phyloP scores from a whole-genome alignment of 1,140 invertebrate genomes.

The Diplogasteroides magnus region DNA sequence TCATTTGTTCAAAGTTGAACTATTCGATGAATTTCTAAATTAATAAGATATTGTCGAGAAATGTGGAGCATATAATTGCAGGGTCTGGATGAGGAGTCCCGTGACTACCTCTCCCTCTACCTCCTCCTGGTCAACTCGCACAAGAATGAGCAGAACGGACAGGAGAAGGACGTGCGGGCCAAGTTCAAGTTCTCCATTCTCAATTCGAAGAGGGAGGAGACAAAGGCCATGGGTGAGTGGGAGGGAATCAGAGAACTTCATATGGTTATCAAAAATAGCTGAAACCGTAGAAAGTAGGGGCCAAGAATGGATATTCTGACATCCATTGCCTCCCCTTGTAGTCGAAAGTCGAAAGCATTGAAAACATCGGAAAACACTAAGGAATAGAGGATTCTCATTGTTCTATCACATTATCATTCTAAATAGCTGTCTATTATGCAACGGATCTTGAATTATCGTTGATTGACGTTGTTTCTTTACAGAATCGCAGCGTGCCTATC shows the following conservation, averaged over 20 bases:
- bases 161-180: conserved; percentile 69
- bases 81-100: conserved; percentile 97
- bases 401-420: too few species aligned
- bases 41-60: too few species aligned
- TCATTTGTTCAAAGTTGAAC: too few species aligned
- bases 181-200: conserved; percentile 99
- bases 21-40: too few species aligned
- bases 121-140: conserved; percentile 96
- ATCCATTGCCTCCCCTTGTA: too few species aligned
- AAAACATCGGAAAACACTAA: neutral
- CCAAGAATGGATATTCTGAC: too few species aligned
- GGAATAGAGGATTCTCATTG: too few species aligned
- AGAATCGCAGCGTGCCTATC: conserved; percentile 85
- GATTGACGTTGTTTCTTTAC: conserved; percentile 48
- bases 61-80: too few species aligned
- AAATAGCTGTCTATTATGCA: too few species aligned
- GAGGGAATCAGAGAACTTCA: neutral
- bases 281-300: too few species aligned
- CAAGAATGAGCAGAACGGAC: conserved; percentile 76
- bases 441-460: conserved; percentile 3
- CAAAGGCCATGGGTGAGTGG: conserved; percentile 91
- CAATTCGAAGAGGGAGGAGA: conserved; percentile 98
- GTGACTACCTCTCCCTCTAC: conserved; percentile 98
- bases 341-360: too few species aligned
- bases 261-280: too few species aligned